These are phyloP conservation scores for Cotesia glomerata DNA, from an alignment of 1,140 invertebrate genomes.

Conservation along the genomic window DNA sequence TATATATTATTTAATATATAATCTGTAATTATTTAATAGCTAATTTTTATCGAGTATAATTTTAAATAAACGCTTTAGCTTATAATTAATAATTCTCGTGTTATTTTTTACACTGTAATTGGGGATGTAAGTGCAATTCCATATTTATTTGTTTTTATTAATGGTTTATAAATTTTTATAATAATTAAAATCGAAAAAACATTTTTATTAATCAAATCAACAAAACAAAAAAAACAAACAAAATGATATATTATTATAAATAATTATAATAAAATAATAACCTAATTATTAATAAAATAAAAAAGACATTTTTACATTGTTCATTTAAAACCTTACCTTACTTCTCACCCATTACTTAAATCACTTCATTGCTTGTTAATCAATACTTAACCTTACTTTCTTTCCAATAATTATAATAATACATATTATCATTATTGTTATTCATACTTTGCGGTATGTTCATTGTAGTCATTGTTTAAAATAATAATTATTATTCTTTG, in stretches of 20 bases:
- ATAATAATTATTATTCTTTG: constrained; percentile 4
- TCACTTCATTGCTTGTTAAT: constrained; percentile 2
- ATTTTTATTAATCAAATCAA: not conserved
- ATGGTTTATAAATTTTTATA: not conserved
- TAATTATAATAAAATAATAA: not conserved
- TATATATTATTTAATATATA: constrained; percentile 26
- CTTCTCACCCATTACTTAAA: not conserved
- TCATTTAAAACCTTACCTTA: not conserved
- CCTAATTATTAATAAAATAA: constrained; percentile 2
- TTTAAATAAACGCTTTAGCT: not conserved
- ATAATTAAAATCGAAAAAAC: not conserved
- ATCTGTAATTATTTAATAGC: constrained; percentile 3
- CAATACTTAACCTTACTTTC: constrained; percentile 9
- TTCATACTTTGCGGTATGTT: not conserved
- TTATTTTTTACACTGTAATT: too few species aligned
- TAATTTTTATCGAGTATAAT: not conserved
- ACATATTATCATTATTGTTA: not conserved
- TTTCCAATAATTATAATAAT: constrained; percentile 4
- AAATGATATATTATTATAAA: too few species aligned
- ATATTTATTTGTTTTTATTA: not conserved
- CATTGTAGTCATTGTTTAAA: not conserved
- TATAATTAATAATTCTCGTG: not conserved
- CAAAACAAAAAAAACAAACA: not conserved
- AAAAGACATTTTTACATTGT: not conserved
- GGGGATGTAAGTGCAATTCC: constrained; percentile 1